phyloP scores from a whole-genome alignment of 2,888 invertebrate genomes.

The Mongoloraphidia duomilia region DNA sequence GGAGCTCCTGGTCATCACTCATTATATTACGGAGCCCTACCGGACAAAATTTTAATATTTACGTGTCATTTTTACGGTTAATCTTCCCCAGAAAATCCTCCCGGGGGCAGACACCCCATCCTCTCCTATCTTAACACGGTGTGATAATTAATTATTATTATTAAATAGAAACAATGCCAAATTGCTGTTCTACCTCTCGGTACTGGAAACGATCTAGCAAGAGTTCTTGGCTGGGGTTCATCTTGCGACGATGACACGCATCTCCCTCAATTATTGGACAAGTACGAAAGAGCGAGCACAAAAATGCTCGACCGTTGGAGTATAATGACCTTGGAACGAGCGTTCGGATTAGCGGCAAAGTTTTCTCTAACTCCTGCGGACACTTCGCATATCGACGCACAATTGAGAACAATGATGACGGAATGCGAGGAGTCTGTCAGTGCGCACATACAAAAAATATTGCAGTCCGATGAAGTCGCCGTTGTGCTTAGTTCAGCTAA shows the following conservation, averaged over 20 bases:
- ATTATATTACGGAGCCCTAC: too few relatives aligned
- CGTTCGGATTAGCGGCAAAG: constrained; percentile 33
- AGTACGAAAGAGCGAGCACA: constrained; percentile 91
- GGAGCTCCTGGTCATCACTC: too few relatives aligned
- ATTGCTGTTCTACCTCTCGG: constrained; percentile 90
- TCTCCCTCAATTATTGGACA: constrained; percentile 78
- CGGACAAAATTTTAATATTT: too few relatives aligned
- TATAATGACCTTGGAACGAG: constrained; percentile 82
- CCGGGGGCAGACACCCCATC: too few relatives aligned
- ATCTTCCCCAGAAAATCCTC: too few relatives aligned
- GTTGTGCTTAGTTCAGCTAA: constrained; percentile 59
- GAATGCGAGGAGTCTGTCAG: constrained; percentile 67
- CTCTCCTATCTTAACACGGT: too few relatives aligned
- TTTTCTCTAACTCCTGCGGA: constrained; percentile 37
- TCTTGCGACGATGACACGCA: constrained; percentile 93
- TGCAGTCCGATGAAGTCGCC: constrained; percentile 65
- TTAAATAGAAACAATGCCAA: constrained; percentile 70
- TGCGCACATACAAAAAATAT: constrained; percentile 69
- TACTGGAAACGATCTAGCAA: constrained; percentile 90
- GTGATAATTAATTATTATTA: too few relatives aligned
- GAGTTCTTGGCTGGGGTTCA: constrained; percentile 93
- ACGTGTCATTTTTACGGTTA: too few relatives aligned
- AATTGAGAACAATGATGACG: constrained; percentile 32
- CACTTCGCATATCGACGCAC: constrained; percentile 20
- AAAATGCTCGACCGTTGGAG: constrained; percentile 98